Conservation (phyloP, 1,140 invertebrate species). For the Apis laboriosa region DNA sequence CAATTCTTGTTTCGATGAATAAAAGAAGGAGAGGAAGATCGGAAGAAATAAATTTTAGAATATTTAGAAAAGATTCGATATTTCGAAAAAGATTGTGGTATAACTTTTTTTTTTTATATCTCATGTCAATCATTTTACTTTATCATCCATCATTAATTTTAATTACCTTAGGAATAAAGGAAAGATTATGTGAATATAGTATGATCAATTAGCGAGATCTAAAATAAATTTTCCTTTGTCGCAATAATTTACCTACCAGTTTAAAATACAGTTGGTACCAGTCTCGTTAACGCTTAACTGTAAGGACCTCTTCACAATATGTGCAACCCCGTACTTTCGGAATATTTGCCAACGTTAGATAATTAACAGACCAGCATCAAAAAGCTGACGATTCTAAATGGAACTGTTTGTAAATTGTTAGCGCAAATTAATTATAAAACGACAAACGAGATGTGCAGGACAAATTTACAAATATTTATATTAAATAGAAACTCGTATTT, state of each 20-base stretch:
- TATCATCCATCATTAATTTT: background rate
- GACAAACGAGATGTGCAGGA: background rate
- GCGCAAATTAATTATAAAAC: background rate
- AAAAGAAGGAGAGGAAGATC: no score
- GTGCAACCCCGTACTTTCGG: background rate
- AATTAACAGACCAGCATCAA: background rate
- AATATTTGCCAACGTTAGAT: slow-evolving; percentile 3
- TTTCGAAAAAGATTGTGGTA: no score
- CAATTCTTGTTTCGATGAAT: no score
- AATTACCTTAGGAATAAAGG: background rate
- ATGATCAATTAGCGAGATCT: background rate
- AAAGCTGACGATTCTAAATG: background rate
- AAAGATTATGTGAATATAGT: background rate
- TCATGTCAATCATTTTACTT: background rate
- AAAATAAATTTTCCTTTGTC: background rate
- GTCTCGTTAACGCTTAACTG: background rate
- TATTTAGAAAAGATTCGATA: no score
- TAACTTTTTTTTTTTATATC: background rate
- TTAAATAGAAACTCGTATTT: background rate
- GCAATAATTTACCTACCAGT: background rate
- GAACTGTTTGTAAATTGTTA: background rate
- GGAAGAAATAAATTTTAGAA: no score
- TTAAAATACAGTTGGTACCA: background rate
- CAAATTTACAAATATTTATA: background rate
- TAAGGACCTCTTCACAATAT: background rate